These are phyloP conservation scores for Otolemur garnettii DNA, from an alignment of 2,113 vertebrate genomes.

Conservation along the genomic window DNA sequence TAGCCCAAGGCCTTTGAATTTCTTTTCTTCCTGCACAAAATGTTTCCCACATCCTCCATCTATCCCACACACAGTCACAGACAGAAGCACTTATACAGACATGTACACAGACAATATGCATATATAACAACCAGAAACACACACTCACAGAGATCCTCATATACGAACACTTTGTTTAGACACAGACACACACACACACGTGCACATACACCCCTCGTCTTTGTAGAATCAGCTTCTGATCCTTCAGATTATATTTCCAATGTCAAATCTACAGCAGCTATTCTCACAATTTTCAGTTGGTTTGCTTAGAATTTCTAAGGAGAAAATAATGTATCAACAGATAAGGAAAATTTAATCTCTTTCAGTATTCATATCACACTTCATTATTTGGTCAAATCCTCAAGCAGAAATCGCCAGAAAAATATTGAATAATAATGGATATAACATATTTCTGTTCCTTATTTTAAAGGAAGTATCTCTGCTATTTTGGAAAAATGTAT, in stretches of 20 bases:
- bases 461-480: background rate
- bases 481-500: background rate
- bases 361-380: background rate
- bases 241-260: background rate
- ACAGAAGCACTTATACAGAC: background rate
- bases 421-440: background rate
- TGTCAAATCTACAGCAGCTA: background rate
- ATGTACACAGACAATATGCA: background rate
- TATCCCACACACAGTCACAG: background rate
- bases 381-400: constrained; percentile 8
- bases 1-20: background rate
- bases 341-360: background rate
- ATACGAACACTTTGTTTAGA: background rate
- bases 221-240: constrained; percentile 10
- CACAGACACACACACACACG: background rate
- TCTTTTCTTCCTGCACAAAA: background rate
- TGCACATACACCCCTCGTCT: background rate
- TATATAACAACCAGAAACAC: background rate
- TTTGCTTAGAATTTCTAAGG: background rate
- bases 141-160: background rate
- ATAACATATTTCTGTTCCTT: background rate
- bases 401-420: background rate
- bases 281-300: background rate
- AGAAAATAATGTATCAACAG: constrained; percentile 25
- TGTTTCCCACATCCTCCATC: background rate